A percentile compares a stretch with the other conserved stretches of the same genome.
Evolutionary conservation across 2,113 vertebrate genomes (phyloP).

Genomic region (Euleptes europaea): DNA sequence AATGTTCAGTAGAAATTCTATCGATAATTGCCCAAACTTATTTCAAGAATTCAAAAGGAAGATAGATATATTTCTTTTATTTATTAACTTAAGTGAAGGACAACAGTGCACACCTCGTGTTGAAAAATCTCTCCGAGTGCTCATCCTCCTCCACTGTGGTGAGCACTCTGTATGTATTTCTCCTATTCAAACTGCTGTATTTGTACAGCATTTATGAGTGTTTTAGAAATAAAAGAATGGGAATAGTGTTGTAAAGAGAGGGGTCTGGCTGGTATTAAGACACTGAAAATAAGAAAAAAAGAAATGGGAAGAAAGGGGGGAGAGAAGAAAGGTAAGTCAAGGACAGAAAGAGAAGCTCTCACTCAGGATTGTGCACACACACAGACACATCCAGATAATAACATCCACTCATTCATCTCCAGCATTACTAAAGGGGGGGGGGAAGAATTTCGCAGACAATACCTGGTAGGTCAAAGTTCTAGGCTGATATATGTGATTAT

Average conservation of each 20-base stretch:
- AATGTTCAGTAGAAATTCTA: constrained; percentile 42
- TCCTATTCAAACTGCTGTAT: constrained; percentile 59
- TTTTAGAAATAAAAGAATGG: constrained; percentile 74
- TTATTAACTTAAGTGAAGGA: constrained; percentile 72
- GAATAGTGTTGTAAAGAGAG: constrained; percentile 67
- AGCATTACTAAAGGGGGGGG: constrained; percentile 44
- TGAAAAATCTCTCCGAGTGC: constrained; percentile 60
- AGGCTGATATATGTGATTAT: constrained; percentile 67
- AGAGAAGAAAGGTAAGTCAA: constrained; percentile 76
- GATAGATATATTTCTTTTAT: constrained; percentile 68
- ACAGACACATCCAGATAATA: constrained; percentile 61
- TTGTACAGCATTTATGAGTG: constrained; percentile 76
- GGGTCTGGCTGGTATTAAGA: constrained; percentile 75
- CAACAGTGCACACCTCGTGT: constrained; percentile 40
- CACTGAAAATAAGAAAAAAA: constrained; percentile 69
- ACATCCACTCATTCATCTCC: constrained; percentile 65
- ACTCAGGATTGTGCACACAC: constrained; percentile 55
- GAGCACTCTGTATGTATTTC: constrained; percentile 65
- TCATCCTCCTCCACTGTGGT: constrained; percentile 51
- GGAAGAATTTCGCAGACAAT: constrained; percentile 71
- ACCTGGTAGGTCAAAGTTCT: constrained; percentile 73
- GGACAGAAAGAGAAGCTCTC: constrained; percentile 73
- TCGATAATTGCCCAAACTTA: constrained; percentile 70
- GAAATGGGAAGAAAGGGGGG: constrained; percentile 63
- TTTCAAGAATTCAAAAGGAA: constrained; percentile 71